Conservation (phyloP, 2,888 invertebrate species). For the Erannis defoliaria region DNA sequence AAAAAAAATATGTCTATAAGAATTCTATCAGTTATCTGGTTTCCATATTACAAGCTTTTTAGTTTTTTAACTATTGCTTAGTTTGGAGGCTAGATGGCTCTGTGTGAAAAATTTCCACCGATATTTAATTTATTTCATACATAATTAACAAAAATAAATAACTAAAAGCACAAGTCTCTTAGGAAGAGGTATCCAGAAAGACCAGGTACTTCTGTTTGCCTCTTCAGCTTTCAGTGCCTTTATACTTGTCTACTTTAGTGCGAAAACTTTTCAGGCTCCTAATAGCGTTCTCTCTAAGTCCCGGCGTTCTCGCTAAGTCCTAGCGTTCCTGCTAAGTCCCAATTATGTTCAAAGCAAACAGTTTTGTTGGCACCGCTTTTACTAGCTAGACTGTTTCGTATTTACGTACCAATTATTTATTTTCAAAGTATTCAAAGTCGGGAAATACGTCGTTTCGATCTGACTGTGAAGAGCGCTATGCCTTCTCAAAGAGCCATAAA, state of each 20-base stretch:
- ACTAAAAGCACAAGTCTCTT: too few relatives aligned
- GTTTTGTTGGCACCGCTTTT: slow-evolving; percentile 52
- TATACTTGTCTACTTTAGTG: background rate
- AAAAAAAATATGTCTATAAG: too few relatives aligned
- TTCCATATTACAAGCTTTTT: too few relatives aligned
- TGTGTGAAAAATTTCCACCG: too few relatives aligned
- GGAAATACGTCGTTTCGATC: background rate
- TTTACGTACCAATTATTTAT: background rate
- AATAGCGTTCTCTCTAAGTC: slow-evolving; percentile 11
- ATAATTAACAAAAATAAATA: background rate
- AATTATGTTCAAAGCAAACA: slow-evolving; percentile 63
- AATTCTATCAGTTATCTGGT: too few relatives aligned
- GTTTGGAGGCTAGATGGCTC: too few relatives aligned
- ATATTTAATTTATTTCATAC: too few relatives aligned
- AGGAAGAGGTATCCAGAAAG: too few relatives aligned
- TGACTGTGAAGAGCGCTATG: background rate
- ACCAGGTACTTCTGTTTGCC: background rate
- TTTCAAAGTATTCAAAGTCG: background rate
- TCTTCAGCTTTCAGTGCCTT: background rate
- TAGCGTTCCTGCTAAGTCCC: slow-evolving; percentile 58
- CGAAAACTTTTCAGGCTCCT: slow-evolving; percentile 1
- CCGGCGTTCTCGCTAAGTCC: slow-evolving; percentile 41
- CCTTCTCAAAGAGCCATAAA: background rate
- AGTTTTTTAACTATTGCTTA: too few relatives aligned
- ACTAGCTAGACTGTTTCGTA: background rate